Conservation (phyloP, 2,797 vertebrate genomes). For the Fundulus diaphanus region DNA sequence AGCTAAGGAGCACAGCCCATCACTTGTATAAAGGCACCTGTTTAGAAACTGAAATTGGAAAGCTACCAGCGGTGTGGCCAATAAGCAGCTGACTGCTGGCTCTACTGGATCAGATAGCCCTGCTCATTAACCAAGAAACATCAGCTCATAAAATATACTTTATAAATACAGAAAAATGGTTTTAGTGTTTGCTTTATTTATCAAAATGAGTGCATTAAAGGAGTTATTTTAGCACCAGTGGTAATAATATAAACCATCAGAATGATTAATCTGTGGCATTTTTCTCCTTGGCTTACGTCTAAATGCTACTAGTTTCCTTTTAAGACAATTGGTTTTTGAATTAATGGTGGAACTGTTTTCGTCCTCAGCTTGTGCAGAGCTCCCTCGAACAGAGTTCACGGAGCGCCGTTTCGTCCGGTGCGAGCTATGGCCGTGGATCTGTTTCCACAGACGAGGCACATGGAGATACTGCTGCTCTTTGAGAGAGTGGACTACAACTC, state of each 20-base stretch:
- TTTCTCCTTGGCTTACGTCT: not conserved
- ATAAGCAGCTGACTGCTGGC: not conserved
- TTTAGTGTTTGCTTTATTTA: too few species aligned
- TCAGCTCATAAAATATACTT: too few species aligned
- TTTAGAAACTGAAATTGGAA: too few species aligned
- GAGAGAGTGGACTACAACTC: slow-evolving; percentile 85
- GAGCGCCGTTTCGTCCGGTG: slow-evolving; percentile 87
- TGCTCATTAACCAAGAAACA: too few species aligned
- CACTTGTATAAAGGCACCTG: too few species aligned
- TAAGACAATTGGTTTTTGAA: not conserved
- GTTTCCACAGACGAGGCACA: slow-evolving; percentile 95
- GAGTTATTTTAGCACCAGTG: not conserved
- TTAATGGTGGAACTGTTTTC: too few species aligned
- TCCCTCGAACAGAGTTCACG: slow-evolving; percentile 93
- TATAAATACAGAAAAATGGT: too few species aligned
- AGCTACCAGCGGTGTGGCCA: too few species aligned
- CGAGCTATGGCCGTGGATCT: slow-evolving; percentile 92
- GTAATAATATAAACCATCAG: too few species aligned
- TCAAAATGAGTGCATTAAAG: too few species aligned
- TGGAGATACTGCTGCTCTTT: slow-evolving; percentile 91
- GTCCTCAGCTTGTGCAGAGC: slow-evolving; percentile 89
- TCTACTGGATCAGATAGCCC: too few species aligned
- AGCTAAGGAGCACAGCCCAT: too few species aligned
- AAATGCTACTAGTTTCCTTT: not conserved
- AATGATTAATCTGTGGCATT: not conserved